A percentile compares a stretch with the other conserved stretches of the same genome.
phyloP scores from a whole-genome alignment of 2,888 invertebrate genomes.

The Sphinx pinastri region DNA sequence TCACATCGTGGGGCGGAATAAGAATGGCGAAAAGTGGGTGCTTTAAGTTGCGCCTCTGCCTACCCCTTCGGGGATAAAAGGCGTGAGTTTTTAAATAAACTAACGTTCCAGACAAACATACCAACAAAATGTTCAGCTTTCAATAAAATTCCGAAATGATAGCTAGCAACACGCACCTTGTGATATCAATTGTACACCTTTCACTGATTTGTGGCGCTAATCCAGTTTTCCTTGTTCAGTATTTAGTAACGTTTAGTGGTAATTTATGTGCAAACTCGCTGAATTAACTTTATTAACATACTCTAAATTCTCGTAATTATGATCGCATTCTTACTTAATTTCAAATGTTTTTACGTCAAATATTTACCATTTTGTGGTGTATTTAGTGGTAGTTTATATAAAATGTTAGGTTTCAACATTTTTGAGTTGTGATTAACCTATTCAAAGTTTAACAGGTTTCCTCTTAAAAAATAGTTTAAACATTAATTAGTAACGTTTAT shows the following conservation, averaged over 20 bases:
- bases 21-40: too few relatives aligned
- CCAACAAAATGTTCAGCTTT: not conserved
- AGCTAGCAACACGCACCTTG: not conserved
- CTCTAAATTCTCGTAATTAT: slow-evolving; percentile 2
- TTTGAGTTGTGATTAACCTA: too few relatives aligned
- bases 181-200: slow-evolving; percentile 22
- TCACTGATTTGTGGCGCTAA: slow-evolving; percentile 20
- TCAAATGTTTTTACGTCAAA: not conserved
- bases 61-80: too few relatives aligned
- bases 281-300: slow-evolving; percentile 8
- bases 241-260: slow-evolving; percentile 12
- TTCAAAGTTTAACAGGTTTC: too few relatives aligned
- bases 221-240: slow-evolving; percentile 20
- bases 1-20: too few relatives aligned
- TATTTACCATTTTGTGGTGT: not conserved
- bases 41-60: too few relatives aligned
- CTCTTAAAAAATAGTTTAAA: too few relatives aligned
- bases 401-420: not conserved
- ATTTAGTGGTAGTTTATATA: not conserved
- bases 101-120: too few relatives aligned
- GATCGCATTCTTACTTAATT: not conserved
- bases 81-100: too few relatives aligned
- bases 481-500: too few relatives aligned
- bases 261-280: slow-evolving; percentile 16
- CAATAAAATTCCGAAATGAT: not conserved